A percentile compares a stretch with the other conserved stretches of the same genome.
Evolutionary conservation across 2,797 vertebrate genomes (phyloP).

Genomic region (Malacoctenus gilli): DNA sequence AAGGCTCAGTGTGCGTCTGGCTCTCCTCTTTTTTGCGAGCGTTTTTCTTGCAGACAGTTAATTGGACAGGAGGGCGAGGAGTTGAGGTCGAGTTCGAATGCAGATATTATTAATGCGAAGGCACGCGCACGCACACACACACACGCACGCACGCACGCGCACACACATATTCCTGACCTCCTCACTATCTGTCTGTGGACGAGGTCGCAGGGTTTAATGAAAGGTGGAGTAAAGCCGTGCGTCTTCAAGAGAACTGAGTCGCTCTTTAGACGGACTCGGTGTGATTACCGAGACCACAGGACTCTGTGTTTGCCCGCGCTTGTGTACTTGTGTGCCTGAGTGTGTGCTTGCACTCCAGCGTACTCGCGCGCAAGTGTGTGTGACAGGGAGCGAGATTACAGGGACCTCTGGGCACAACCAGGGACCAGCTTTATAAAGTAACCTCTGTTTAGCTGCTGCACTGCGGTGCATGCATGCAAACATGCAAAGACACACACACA

Average conservation of each 20-base stretch:
- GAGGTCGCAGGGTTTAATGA: conserved; percentile 80
- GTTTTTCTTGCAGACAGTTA: conserved; percentile 44
- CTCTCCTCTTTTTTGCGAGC: conserved; percentile 6
- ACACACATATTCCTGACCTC: conserved; percentile 5
- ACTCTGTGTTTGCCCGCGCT: conserved; percentile 37
- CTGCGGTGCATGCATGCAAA: conserved; percentile 63
- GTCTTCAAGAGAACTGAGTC: conserved; percentile 66
- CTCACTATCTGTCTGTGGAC: conserved; percentile 24
- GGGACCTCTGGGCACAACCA: conserved; percentile 77
- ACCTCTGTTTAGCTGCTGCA: conserved; percentile 80
- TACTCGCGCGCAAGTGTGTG: conserved; percentile 43
- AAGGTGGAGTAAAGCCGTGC: conserved; percentile 70
- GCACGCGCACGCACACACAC: conserved; percentile 37
- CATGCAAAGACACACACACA: conserved; percentile 22
- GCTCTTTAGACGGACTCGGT: conserved; percentile 70
- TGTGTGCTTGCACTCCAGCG: conserved; percentile 42
- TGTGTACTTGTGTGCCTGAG: conserved; percentile 16
- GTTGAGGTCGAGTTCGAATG: conserved; percentile 65
- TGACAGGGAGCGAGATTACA: conserved; percentile 73
- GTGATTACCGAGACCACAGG: conserved; percentile 71
- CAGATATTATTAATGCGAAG: conserved; percentile 62
- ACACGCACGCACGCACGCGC: conserved; percentile 1
- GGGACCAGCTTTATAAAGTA: conserved; percentile 81
- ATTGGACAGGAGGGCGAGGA: conserved; percentile 38
- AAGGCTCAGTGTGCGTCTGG: conserved; percentile 28